Evolutionary conservation across 2,797 vertebrate genomes (phyloP).

Genomic region (Tinamus major): DNA sequence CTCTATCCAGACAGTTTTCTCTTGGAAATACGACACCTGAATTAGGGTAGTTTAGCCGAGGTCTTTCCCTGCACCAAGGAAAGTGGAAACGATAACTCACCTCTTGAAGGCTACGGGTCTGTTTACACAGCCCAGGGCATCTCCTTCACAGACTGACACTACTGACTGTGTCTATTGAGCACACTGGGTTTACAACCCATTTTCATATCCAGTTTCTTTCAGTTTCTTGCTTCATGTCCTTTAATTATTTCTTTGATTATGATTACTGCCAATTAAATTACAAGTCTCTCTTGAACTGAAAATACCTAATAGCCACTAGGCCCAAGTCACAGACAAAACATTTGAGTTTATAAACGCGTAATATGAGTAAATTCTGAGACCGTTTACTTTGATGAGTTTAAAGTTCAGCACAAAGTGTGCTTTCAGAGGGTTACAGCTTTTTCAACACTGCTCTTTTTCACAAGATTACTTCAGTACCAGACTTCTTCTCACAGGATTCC

Average conservation of each 20-base stretch:
- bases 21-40: background rate
- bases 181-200: background rate
- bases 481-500: background rate
- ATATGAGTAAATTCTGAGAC: background rate
- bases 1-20: background rate
- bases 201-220: background rate
- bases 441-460: background rate
- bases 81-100: background rate
- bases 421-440: too few relatives aligned
- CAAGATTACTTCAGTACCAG: background rate
- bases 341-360: background rate
- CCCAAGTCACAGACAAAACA: background rate
- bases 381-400: background rate
- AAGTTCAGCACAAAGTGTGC: too few relatives aligned
- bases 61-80: background rate
- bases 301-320: background rate
- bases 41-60: background rate
- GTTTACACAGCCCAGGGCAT: background rate
- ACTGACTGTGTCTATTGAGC: background rate
- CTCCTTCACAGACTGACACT: background rate
- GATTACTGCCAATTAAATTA: slow-evolving; percentile 12
- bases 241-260: slow-evolving; percentile 13
- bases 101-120: background rate
- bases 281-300: background rate
- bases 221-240: background rate